Conservation (phyloP, 2,797 vertebrate genomes). For the Falco columbarius region DNA sequence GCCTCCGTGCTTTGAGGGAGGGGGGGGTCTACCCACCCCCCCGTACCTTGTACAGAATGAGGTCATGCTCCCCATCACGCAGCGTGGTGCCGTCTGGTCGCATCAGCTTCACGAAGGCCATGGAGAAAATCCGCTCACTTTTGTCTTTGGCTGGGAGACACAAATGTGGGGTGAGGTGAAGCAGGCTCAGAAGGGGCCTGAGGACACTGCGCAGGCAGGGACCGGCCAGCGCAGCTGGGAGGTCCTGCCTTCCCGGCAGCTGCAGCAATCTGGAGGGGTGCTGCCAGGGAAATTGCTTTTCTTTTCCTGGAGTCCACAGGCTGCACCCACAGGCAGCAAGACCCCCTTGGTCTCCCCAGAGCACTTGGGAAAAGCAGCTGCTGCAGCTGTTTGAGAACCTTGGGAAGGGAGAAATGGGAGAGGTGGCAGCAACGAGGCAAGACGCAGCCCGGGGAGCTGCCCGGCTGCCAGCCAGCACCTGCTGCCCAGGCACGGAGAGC, state of each 20-base stretch:
- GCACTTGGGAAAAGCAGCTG: neutral
- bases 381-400: neutral
- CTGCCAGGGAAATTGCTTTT: rapidly evolving
- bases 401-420: neutral
- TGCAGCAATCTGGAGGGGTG: rapidly evolving
- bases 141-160: slow-evolving; percentile 53
- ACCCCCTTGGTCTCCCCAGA: neutral
- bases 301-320: neutral
- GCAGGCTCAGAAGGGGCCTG: rapidly evolving
- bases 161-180: neutral
- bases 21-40: neutral
- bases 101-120: slow-evolving; percentile 67
- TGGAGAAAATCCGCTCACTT: slow-evolving; percentile 59
- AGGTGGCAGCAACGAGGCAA: rapidly evolving
- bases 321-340: rapidly evolving
- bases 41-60: slow-evolving; percentile 60
- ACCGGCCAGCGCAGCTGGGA: neutral
- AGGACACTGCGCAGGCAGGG: rapidly evolving
- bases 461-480: neutral
- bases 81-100: slow-evolving; percentile 51
- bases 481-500: neutral
- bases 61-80: slow-evolving; percentile 57
- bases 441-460: rapidly evolving
- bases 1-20: rapidly evolving
- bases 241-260: neutral